Evolutionary conservation across 2,113 vertebrate genomes (phyloP).

Genomic region (Petrocephalus microphthalmus): DNA sequence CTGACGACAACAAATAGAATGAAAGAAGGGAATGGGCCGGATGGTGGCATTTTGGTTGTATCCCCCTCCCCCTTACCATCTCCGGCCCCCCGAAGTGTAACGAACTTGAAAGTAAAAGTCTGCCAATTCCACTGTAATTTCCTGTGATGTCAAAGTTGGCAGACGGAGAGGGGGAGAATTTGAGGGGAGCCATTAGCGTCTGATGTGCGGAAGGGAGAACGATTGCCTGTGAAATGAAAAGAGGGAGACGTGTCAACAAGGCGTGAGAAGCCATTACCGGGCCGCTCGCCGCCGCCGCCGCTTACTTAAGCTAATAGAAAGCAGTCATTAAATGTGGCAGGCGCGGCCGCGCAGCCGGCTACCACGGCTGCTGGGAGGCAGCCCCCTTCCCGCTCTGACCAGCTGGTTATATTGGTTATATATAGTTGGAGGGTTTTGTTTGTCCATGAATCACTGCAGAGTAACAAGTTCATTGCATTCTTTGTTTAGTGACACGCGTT

Average conservation of each 20-base stretch:
- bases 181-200: conserved; percentile 66
- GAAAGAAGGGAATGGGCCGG: conserved; percentile 33
- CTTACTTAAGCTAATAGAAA: conserved; percentile 56
- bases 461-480: neutral
- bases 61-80: conserved; percentile 29
- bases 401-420: neutral
- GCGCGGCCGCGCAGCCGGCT: neutral
- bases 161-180: conserved; percentile 61
- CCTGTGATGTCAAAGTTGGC: conserved; percentile 68
- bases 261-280: conserved; percentile 59
- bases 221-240: conserved; percentile 59
- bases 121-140: conserved; percentile 66
- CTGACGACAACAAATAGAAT: conserved; percentile 23
- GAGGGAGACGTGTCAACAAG: conserved; percentile 52
- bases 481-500: neutral
- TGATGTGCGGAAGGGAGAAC: conserved; percentile 58
- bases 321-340: conserved; percentile 48
- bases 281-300: conserved; percentile 49
- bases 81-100: conserved; percentile 41
- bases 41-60: conserved; percentile 36
- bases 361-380: neutral
- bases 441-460: neutral
- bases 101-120: conserved; percentile 50
- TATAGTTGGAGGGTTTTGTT: neutral
- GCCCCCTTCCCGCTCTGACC: neutral